These are phyloP conservation scores for Decapterus maruadsi DNA, from an alignment of 2,797 vertebrate genomes.

Conservation along the genomic window DNA sequence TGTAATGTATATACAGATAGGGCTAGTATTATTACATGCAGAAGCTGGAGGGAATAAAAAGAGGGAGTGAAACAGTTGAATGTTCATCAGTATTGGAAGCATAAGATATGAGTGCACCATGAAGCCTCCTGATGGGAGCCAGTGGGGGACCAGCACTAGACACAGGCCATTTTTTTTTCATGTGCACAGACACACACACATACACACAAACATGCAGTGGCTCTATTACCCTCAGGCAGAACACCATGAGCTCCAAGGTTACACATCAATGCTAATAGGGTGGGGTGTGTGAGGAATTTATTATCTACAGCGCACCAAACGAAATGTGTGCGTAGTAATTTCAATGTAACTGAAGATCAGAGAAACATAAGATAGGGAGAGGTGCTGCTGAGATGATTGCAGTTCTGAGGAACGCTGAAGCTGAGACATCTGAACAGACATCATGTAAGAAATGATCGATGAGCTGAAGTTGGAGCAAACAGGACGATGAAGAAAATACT, in stretches of 20 bases:
- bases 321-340: conserved; percentile 46
- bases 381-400: conserved; percentile 6
- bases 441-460: not conserved
- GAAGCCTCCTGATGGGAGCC: conserved; percentile 68
- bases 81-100: conserved; percentile 43
- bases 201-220: conserved; percentile 42
- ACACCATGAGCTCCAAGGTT: conserved; percentile 84
- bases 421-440: not conserved
- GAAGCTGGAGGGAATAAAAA: conserved; percentile 14
- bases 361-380: conserved; percentile 17
- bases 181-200: conserved; percentile 20
- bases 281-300: conserved; percentile 75
- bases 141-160: conserved; percentile 59
- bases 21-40: not conserved
- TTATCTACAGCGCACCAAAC: conserved; percentile 60
- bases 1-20: not conserved
- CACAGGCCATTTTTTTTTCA: conserved; percentile 45
- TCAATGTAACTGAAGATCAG: conserved; percentile 60
- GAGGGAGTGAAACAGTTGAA: conserved; percentile 6
- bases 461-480: not conserved
- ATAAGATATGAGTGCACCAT: conserved; percentile 56
- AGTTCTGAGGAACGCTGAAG: not conserved
- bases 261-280: conserved; percentile 85
- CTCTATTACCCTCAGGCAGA: conserved; percentile 74
- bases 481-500: not conserved